Conservation (phyloP, 2,888 invertebrate genomes). For the Diaphora mendica region DNA sequence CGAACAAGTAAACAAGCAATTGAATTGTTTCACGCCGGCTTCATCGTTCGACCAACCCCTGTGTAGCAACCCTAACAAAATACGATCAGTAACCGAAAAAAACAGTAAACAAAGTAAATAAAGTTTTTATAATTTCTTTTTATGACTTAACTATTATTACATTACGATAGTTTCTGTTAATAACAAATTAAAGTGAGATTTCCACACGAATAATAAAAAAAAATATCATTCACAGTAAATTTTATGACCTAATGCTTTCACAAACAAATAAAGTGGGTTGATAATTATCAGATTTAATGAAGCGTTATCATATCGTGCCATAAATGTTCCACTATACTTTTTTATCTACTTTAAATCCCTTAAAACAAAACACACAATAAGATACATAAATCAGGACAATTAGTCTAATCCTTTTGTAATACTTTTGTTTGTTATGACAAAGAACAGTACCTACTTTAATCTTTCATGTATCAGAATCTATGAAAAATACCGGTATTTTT, state of each 20-base stretch:
- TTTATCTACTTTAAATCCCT: not conserved
- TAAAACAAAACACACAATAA: not conserved
- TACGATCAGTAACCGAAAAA: too few species aligned
- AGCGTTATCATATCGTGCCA: not conserved
- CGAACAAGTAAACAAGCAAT: too few species aligned
- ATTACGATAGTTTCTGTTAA: not conserved
- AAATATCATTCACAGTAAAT: not conserved
- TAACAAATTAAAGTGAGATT: not conserved
- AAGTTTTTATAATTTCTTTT: not conserved
- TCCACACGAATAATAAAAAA: not conserved
- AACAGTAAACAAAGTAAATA: not conserved
- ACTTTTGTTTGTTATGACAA: not conserved
- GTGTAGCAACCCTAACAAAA: too few species aligned
- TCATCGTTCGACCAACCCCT: too few species aligned
- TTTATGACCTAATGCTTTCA: not conserved
- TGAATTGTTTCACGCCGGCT: too few species aligned
- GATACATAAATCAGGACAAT: not conserved
- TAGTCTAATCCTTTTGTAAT: not conserved
- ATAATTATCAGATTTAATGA: not conserved
- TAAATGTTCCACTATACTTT: not conserved
- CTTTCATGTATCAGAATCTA: not conserved
- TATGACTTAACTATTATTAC: not conserved
- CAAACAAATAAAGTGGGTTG: not conserved
- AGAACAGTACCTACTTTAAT: not conserved
- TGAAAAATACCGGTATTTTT: not conserved